These are phyloP conservation scores for Thalassoma bifasciatum DNA, from an alignment of 2,113 vertebrate genomes.

Conservation along the genomic window DNA sequence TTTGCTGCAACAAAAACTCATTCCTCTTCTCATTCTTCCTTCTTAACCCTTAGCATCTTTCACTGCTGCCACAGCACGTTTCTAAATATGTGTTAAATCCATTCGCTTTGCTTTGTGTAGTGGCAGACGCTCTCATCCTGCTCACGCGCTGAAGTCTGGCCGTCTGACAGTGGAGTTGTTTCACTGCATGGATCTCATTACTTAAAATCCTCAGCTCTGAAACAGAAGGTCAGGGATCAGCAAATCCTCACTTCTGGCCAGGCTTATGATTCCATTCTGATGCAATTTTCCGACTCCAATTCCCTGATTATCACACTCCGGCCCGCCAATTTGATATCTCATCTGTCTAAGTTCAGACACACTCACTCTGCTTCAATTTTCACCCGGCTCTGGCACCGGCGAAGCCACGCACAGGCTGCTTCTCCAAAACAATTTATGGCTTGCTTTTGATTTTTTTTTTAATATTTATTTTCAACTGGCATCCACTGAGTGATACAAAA, in stretches of 20 bases:
- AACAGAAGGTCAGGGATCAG: constrained; percentile 83
- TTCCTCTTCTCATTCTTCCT: constrained; percentile 21
- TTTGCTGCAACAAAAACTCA: constrained; percentile 43
- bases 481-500: background rate
- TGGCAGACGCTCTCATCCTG: constrained; percentile 34
- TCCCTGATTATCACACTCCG: constrained; percentile 76
- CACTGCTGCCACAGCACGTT: constrained; percentile 52
- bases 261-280: constrained; percentile 81
- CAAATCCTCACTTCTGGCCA: constrained; percentile 75
- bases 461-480: background rate
- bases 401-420: constrained; percentile 21
- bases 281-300: constrained; percentile 77
- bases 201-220: constrained; percentile 78
- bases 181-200: constrained; percentile 80
- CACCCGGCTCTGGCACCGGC: constrained; percentile 29
- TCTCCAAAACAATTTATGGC: constrained; percentile 49
- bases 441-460: constrained; percentile 7
- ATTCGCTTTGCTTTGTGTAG: constrained; percentile 43
- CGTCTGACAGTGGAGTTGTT: constrained; percentile 60
- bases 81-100: constrained; percentile 68
- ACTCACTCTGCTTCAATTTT: constrained; percentile 63
- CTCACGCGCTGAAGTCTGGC: constrained; percentile 18
- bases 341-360: constrained; percentile 64
- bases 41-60: constrained; percentile 46
- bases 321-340: constrained; percentile 68